Evolutionary conservation across 2,113 vertebrate species (phyloP), one percentile per base, ranked within the genome.

Genomic region (Podarcis muralis): DNA sequence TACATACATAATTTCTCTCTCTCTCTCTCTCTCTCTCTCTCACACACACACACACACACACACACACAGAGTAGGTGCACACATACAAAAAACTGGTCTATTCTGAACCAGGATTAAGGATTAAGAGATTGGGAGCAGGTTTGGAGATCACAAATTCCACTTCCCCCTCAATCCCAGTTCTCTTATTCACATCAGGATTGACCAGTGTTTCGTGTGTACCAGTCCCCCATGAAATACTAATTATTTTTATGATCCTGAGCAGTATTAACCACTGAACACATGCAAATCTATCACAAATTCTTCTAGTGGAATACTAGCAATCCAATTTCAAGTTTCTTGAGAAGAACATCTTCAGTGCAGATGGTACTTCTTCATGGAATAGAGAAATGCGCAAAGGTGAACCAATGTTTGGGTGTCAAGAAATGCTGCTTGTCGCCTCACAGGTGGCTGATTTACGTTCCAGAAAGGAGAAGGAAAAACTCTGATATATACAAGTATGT

Each of bases 261-360:
- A 93, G 93, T 93, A 90, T 79, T 87, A 91, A 90, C 80, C 84
- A 92, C 90, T 78, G 88, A 92, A 93, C 87, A 78, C 95, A 96
- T 94, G 93, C 94, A 97, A 92, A 93, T 90, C 88, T 91, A 84
- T 93, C 85, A 90, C 43, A 30, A 1, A 90, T 90, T 94, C 85
- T 88, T 91, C 90, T 94, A 92, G 37, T 89, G 92, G 90, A 91
- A 48, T 92, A 95, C 93, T 92, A 93, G 89, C 93, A 93, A 88
- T 94, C 83, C 69, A 87, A 85, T 93, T 81, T 79, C 75, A 87
- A 72, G 80, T 88, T 23, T 87, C 40, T 81, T 91, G 95, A 92
- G 91, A 43, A 83, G 48, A 95, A 92, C 87, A 72, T 94, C 91
- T 94, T 93, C 93, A 95, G 95, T 96, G 90, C 92, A 96, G 91